Evolutionary conservation across 2,113 vertebrate genomes (phyloP).

Genomic region (Cavia aperea): DNA sequence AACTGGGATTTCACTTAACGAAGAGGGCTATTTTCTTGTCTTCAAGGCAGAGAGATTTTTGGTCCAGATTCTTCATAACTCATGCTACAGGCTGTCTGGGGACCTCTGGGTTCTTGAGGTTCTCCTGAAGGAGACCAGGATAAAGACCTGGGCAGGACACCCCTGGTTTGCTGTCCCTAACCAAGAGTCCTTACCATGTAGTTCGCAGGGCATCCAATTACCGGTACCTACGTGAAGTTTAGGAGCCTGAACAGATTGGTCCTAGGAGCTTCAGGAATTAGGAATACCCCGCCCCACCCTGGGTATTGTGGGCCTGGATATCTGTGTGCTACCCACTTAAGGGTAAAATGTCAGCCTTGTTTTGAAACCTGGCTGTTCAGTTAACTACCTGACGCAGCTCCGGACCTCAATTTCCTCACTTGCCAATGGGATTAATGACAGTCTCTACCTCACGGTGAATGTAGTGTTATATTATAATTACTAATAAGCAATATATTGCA

Average conservation of each 20-base stretch:
- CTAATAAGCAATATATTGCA: not conserved
- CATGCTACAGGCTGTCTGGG: not conserved
- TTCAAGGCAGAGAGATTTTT: not conserved
- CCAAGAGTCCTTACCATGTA: not conserved
- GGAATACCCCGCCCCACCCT: not conserved
- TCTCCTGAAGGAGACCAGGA: not conserved
- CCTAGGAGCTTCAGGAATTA: not conserved
- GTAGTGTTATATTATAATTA: not conserved
- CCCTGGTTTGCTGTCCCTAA: not conserved
- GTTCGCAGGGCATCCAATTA: not conserved
- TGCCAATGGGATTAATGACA: conserved; percentile 1
- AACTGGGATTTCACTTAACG: not conserved
- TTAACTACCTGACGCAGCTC: not conserved
- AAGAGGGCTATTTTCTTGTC: not conserved
- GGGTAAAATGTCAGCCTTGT: not conserved
- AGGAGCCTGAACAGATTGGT: not conserved
- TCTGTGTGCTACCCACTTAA: accelerated
- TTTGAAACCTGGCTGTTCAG: not conserved
- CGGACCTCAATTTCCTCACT: conserved; percentile 20
- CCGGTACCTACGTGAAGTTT: not conserved
- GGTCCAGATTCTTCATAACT: not conserved
- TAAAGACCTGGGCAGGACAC: not conserved
- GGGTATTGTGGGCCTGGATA: not conserved
- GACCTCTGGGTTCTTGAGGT: not conserved
- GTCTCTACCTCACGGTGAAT: not conserved